A percentile compares a stretch with the other conserved stretches of the same genome.
phyloP scores from a whole-genome alignment of 2,113 vertebrate genomes.

The Silurus glanis region DNA sequence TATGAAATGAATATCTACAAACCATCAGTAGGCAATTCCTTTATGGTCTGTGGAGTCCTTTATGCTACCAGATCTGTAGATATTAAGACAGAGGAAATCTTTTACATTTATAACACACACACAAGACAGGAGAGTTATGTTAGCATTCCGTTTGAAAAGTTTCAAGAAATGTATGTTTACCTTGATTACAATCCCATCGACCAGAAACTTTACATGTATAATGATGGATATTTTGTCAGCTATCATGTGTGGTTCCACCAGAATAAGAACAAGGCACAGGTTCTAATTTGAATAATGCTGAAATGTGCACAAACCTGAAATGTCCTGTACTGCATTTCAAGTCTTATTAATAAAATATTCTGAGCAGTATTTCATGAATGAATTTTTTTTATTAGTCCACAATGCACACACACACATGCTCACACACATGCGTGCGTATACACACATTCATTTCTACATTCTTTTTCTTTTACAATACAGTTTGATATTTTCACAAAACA shows the following conservation, averaged over 20 bases:
- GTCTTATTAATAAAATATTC: slow-evolving; percentile 59
- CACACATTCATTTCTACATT: no score
- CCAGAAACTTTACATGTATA: slow-evolving; percentile 80
- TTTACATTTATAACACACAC: slow-evolving; percentile 70
- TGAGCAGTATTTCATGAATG: slow-evolving; percentile 51
- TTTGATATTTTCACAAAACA: no score
- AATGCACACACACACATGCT: background rate
- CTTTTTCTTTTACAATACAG: no score
- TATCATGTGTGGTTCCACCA: slow-evolving; percentile 70
- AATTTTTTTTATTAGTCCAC: background rate
- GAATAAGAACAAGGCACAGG: slow-evolving; percentile 43
- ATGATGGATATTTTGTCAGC: slow-evolving; percentile 68
- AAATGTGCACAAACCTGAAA: background rate
- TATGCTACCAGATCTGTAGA: slow-evolving; percentile 70
- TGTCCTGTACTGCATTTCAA: background rate
- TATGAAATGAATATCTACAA: slow-evolving; percentile 71
- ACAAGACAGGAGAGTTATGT: slow-evolving; percentile 61
- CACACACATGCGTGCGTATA: no score
- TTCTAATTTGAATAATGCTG: background rate
- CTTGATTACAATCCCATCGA: slow-evolving; percentile 76
- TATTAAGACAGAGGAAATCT: slow-evolving; percentile 74
- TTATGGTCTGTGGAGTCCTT: slow-evolving; percentile 78
- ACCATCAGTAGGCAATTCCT: slow-evolving; percentile 67
- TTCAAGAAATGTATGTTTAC: slow-evolving; percentile 66
- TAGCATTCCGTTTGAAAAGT: slow-evolving; percentile 70